These are phyloP conservation scores for Ploceus nigricollis DNA, from an alignment of 2,113 vertebrate species.

Conservation along the genomic window DNA sequence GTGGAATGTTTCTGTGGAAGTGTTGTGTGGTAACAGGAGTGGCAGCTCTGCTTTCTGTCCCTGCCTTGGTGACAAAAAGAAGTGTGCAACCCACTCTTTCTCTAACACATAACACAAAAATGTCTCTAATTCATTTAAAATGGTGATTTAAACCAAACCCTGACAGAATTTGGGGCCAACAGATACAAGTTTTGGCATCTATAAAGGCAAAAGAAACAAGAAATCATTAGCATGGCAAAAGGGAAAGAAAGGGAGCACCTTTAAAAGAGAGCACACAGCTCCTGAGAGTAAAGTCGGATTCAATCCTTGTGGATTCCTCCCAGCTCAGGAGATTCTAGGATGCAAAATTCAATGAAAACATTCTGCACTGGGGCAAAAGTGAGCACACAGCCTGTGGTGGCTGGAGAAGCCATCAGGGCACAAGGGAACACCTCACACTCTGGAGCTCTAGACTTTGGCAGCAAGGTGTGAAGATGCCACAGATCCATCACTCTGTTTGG, in stretches of 20 bases:
- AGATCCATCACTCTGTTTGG: background rate
- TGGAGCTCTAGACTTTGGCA: background rate
- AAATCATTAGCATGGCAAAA: background rate
- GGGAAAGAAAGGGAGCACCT: background rate
- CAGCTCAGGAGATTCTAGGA: background rate
- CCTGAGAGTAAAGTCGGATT: background rate
- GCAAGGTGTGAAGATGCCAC: no score
- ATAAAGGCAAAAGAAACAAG: background rate
- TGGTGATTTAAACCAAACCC: background rate
- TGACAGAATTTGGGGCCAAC: background rate
- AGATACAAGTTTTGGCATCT: background rate
- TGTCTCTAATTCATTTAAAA: background rate
- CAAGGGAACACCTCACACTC: background rate
- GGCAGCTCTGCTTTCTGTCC: background rate
- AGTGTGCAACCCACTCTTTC: background rate
- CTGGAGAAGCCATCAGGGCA: background rate
- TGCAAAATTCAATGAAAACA: background rate
- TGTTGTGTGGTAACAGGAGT: rapidly evolving
- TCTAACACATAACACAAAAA: background rate
- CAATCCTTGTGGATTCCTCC: background rate
- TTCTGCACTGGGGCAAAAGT: background rate
- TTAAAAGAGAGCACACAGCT: background rate
- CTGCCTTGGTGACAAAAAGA: background rate
- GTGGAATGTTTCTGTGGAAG: background rate
- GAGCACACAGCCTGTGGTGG: background rate